Conservation (phyloP, 2,888 invertebrate species). For the Limnephilus marmoratus region DNA sequence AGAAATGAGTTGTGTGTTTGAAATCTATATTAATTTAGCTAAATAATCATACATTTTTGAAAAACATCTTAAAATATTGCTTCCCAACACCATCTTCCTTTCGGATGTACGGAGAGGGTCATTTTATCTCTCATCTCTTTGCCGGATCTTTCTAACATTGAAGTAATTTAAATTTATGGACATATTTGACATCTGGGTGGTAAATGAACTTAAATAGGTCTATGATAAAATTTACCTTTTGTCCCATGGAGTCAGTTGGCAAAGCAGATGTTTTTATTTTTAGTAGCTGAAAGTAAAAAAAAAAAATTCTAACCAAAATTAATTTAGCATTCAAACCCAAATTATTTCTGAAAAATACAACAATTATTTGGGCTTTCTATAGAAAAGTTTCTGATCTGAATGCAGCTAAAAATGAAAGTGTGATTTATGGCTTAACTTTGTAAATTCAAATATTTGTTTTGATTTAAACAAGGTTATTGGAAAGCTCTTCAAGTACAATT, state of each 20-base stretch:
- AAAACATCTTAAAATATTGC: neutral
- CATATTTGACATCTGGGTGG: too few species aligned
- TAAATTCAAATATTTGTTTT: neutral
- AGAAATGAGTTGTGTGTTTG: neutral
- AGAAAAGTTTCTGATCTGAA: neutral
- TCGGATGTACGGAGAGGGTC: neutral
- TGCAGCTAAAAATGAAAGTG: neutral
- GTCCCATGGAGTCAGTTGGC: too few species aligned
- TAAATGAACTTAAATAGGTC: neutral
- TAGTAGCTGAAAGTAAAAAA: neutral
- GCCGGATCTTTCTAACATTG: neutral
- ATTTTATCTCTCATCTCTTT: neutral
- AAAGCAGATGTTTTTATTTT: neutral
- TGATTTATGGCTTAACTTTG: neutral
- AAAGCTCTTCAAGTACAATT: neutral
- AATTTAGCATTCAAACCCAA: neutral
- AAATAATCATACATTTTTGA: neutral
- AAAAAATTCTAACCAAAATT: neutral
- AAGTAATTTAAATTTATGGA: too few species aligned
- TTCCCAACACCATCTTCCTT: neutral
- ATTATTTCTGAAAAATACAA: too few species aligned
- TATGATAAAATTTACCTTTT: too few species aligned
- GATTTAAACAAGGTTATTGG: neutral
- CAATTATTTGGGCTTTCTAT: too few species aligned
- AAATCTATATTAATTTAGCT: neutral